Conservation (phyloP, 2,797 vertebrate species). For the Acrossocheilus fasciatus region DNA sequence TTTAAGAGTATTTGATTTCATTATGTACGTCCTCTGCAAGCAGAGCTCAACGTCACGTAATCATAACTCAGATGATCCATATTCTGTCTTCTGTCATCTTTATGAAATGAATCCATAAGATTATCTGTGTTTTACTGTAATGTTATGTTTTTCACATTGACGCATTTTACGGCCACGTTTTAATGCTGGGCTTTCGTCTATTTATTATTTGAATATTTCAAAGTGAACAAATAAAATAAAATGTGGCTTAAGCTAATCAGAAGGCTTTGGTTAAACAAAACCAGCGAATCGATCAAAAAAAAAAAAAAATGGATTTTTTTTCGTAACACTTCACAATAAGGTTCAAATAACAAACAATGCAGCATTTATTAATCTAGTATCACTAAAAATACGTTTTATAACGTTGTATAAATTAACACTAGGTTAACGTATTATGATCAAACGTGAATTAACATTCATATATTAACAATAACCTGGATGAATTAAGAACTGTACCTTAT, state of each 20-base stretch:
- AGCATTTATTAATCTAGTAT: background rate
- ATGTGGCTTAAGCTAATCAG: conserved; percentile 90
- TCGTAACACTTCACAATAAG: conserved; percentile 32
- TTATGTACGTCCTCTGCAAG: conserved; percentile 54
- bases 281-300: conserved; percentile 67
- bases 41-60: background rate
- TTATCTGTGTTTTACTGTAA: conserved; percentile 77
- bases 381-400: background rate
- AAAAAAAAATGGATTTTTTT: conserved; percentile 44
- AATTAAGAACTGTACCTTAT: background rate
- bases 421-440: background rate
- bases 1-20: conserved; percentile 62
- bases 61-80: background rate
- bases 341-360: background rate
- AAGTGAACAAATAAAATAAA: conserved; percentile 92
- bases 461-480: background rate
- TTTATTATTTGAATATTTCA: conserved; percentile 99
- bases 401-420: background rate
- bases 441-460: background rate
- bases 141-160: conserved; percentile 82
- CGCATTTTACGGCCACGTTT: conserved; percentile 91
- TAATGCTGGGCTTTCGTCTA: conserved; percentile 97
- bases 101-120: conserved; percentile 72
- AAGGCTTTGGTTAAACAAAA: conserved; percentile 72
- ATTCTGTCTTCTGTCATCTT: conserved; percentile 66